phyloP scores from a whole-genome alignment of 2,113 vertebrate species.

The Zosterops hypoxanthus region DNA sequence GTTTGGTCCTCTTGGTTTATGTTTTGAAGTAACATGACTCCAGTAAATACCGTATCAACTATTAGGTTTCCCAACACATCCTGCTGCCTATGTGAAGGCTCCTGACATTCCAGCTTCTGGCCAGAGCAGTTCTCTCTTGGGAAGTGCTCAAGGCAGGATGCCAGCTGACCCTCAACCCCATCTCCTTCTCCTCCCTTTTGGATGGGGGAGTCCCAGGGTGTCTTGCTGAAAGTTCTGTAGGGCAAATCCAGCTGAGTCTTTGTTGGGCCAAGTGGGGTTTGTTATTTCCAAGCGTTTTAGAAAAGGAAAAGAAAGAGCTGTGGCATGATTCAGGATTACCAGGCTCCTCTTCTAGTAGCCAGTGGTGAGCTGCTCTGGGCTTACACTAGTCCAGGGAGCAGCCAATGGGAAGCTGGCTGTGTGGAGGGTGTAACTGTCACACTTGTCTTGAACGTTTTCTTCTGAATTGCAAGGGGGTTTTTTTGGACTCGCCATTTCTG shows the following conservation, averaged over 20 bases:
- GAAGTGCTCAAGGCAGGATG: neutral
- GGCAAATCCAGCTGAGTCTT: neutral
- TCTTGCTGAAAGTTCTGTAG: neutral
- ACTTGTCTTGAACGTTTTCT: neutral
- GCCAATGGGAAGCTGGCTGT: neutral
- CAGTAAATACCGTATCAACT: neutral
- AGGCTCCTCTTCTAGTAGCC: neutral
- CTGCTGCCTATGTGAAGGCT: neutral
- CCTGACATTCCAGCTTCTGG: neutral
- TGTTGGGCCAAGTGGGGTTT: neutral
- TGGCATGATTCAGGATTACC: neutral
- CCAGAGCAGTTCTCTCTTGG: neutral
- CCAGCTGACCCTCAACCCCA: neutral
- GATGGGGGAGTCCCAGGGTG: neutral
- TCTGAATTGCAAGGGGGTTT: neutral
- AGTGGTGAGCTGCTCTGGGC: neutral
- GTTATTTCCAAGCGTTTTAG: neutral
- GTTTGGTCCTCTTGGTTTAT: slow-evolving; percentile 23
- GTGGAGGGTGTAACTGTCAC: neutral
- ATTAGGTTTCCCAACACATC: neutral
- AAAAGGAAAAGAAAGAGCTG: neutral
- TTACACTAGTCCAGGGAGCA: neutral
- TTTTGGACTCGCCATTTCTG: slow-evolving; percentile 49
- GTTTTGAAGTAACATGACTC: neutral
- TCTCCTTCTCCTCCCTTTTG: neutral